A percentile compares a stretch with the other conserved stretches of the same genome.
Evolutionary conservation across 2,797 vertebrate genomes (phyloP).

Genomic region (Chromobotia macracanthus): DNA sequence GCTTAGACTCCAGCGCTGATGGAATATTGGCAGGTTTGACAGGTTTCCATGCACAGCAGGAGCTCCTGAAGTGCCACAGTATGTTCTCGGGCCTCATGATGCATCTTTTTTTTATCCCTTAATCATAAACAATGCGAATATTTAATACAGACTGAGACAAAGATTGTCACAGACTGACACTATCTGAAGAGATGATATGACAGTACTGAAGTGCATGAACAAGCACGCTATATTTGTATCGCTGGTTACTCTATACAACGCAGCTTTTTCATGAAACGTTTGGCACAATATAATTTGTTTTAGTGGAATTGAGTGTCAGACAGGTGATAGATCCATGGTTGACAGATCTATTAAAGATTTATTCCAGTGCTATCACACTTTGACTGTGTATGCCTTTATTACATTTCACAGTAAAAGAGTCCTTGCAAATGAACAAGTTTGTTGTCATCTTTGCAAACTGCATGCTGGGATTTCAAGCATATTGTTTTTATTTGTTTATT

Average conservation of each 20-base stretch:
- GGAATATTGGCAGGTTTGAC: conserved; percentile 24
- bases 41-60: conserved; percentile 18
- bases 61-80: conserved; percentile 1
- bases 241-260: conserved; percentile 11
- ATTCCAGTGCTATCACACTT: conserved; percentile 32
- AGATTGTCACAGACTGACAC: neutral
- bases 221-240: conserved; percentile 11
- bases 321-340: conserved; percentile 12
- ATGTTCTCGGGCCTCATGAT: neutral
- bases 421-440: neutral
- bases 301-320: conserved; percentile 36
- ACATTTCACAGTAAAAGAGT: conserved; percentile 21
- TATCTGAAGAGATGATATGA: conserved; percentile 23
- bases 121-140: neutral
- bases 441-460: conserved; percentile 9
- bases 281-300: conserved; percentile 40
- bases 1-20: conserved; percentile 26
- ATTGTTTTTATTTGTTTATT: neutral
- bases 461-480: conserved; percentile 5
- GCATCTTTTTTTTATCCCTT: conserved; percentile 19
- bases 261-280: conserved; percentile 24
- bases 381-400: conserved; percentile 33
- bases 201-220: neutral
- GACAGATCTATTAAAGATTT: conserved; percentile 45
- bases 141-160: neutral